Evolutionary conservation across 2,888 invertebrate genomes (phyloP), one percentile per base, ranked within the genome.

Genomic region (Arge pagana): DNA sequence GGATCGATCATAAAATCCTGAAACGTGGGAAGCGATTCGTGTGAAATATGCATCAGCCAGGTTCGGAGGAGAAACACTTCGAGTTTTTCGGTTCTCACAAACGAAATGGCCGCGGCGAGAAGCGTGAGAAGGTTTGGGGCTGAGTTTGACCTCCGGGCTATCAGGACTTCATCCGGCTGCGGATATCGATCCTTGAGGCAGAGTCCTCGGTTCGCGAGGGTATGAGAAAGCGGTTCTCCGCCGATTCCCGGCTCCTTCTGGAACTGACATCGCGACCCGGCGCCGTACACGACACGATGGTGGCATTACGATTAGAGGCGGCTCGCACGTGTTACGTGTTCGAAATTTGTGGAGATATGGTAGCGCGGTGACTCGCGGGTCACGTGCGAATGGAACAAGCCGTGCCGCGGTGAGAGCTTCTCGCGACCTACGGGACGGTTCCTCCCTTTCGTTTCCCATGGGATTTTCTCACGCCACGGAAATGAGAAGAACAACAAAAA

Each of bases 11-110:
- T 7, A 50, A 50, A 41, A 39, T 50, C 30, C 13, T 30, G 28
- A 41, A 40, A 19, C 40, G 30, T 41, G 50, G 50, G 40, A 40
- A 40, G 49, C 37, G 48, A 23, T 39, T 21, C 11, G 19, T 23
- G 2, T 7, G 21, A 11, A n/a, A n/a, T 10, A 8, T 5, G 18
- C 15, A 28, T n/a, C 26, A 16, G 13, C 13, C 28, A 36, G 1
- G 28, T n/a, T 26, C 18, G 10, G 13, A 26, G 13, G 28, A n/a
- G 28, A 26, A 13, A 15, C 15, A 41, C n/a, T n/a, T n/a, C n/a
- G n/a, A n/a, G n/a, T n/a, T n/a, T n/a, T n/a, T n/a, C n/a, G n/a
- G n/a, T n/a, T n/a, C n/a, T n/a, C n/a, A n/a, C n/a, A n/a, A n/a
- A n/a, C n/a, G n/a, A n/a, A n/a, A n/a, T n/a, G n/a, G n/a, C n/a